phyloP scores from a whole-genome alignment of 2,113 vertebrate genomes.

The Apteryx mantelli region DNA sequence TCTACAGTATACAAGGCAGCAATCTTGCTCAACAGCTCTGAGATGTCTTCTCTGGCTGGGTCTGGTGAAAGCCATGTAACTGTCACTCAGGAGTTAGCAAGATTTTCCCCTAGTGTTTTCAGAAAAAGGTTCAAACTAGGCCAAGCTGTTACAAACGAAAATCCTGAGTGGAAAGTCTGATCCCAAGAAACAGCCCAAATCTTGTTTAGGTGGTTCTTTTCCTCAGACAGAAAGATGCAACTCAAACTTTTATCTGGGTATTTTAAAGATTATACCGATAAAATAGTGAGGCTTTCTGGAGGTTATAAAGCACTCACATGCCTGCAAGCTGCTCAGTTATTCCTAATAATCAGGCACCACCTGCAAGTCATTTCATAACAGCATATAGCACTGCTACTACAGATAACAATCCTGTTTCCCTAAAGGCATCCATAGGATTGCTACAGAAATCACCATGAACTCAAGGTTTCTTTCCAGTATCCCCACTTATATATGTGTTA shows the following conservation, averaged over 20 bases:
- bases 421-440: not conserved
- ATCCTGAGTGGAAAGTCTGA: not conserved
- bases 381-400: not conserved
- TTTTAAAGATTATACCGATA: not conserved
- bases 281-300: not conserved
- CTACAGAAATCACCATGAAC: not conserved
- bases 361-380: not conserved
- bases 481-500: not conserved
- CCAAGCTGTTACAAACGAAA: not conserved
- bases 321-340: not conserved
- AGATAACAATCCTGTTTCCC: conserved; percentile 30
- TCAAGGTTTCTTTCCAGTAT: not conserved
- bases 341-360: not conserved
- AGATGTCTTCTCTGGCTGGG: not conserved
- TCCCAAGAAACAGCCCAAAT: not conserved
- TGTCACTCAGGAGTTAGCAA: not conserved
- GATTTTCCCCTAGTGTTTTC: not conserved
- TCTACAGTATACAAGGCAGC: not conserved
- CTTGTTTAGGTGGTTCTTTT: not conserved
- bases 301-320: not conserved
- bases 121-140: not conserved
- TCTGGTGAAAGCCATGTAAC: not conserved
- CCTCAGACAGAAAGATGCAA: not conserved
- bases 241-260: not conserved
- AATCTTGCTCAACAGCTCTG: not conserved